A percentile compares a stretch with the other conserved stretches of the same genome.
These are phyloP conservation scores for Brachyptera risi DNA, from an alignment of 2,888 invertebrate species.

Conservation along the genomic window DNA sequence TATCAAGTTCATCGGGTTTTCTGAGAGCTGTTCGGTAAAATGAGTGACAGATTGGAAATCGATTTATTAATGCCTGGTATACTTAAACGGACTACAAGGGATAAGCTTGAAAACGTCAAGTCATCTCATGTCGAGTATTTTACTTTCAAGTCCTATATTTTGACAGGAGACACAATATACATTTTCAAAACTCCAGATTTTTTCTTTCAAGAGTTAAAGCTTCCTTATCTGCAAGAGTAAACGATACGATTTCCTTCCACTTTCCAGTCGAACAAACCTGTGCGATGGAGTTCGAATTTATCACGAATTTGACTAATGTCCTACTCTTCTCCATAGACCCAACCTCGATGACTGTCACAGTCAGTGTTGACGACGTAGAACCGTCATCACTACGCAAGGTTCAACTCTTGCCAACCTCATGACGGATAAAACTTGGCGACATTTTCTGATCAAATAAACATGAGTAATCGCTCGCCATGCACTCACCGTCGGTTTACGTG, in stretches of 20 bases:
- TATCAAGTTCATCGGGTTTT: no score
- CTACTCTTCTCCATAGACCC: neutral
- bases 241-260: neutral
- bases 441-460: constrained; percentile 3
- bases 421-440: neutral
- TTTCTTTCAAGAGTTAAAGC: neutral
- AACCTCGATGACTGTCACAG: no score
- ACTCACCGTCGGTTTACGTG: constrained; percentile 8
- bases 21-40: neutral
- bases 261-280: neutral
- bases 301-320: constrained; percentile 5
- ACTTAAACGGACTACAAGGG: no score
- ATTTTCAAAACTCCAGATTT: neutral
- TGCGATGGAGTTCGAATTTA: neutral
- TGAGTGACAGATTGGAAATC: neutral
- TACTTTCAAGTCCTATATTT: no score
- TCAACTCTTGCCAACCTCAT: no score
- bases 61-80: constrained; percentile 2
- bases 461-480: constrained; percentile 16
- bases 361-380: no score
- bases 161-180: neutral
- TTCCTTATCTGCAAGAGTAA: neutral
- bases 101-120: neutral
- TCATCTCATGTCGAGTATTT: neutral
- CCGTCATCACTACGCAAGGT: no score